A percentile compares a stretch with the other conserved stretches of the same genome.
Evolutionary conservation across 2,797 vertebrate genomes (phyloP).

Genomic region (Hypotaenidia okinawae): DNA sequence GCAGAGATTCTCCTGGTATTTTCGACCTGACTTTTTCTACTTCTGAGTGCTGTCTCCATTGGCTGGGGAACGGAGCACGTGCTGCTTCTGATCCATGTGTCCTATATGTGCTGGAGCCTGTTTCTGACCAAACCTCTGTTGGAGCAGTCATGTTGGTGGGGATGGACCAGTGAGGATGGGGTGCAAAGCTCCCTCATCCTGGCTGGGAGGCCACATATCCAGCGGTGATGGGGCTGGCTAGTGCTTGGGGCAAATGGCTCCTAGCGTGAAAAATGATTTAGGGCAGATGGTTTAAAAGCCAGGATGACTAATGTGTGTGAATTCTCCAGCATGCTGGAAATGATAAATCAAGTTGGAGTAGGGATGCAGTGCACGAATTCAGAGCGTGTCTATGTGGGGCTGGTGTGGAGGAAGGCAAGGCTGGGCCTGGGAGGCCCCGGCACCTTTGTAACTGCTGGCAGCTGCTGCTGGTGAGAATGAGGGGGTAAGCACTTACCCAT

Average conservation of each 20-base stretch:
- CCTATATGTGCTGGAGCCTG: rapidly evolving
- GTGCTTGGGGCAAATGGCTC: background rate
- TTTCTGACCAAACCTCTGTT: rapidly evolving
- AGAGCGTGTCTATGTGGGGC: background rate
- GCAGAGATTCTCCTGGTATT: background rate
- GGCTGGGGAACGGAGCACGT: background rate
- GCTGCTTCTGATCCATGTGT: background rate
- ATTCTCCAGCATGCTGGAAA: constrained; percentile 29
- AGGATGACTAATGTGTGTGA: constrained; percentile 63
- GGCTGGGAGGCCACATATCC: rapidly evolving
- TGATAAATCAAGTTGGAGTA: constrained; percentile 39
- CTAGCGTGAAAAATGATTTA: constrained; percentile 21
- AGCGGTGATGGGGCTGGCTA: background rate
- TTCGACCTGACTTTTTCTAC: background rate
- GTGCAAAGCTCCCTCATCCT: background rate
- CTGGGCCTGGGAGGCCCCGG: background rate
- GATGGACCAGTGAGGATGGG: background rate
- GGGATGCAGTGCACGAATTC: constrained; percentile 32
- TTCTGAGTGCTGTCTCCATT: background rate
- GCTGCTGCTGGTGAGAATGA: background rate
- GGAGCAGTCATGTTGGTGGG: rapidly evolving
- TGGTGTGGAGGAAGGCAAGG: background rate
- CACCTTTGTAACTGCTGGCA: background rate
- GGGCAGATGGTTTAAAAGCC: constrained; percentile 44
- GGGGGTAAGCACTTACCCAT: rapidly evolving